Base-by-base conservation (phyloP, 2,113 vertebrate genomes). In the Pangasianodon gigas region DNA sequence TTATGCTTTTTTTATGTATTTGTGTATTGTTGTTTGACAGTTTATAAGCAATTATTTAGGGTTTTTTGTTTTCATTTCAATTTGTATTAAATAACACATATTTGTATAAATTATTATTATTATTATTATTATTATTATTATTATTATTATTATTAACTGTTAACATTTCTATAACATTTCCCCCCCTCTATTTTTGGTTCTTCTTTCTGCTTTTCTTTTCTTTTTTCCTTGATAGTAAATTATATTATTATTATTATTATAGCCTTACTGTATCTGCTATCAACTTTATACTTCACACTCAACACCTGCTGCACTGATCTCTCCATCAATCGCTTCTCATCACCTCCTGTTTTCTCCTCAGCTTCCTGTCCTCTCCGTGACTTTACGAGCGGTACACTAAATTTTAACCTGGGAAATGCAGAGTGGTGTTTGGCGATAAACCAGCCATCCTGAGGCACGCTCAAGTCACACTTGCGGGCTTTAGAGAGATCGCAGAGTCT, bases 361-460 rank as follows among this genome's bases (percentile, higher is more conserved):
- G 37, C 41, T 52, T 16, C 58, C 46, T 77, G 74, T 46, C 54
- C 89, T 90, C 32, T 84, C 48, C 24, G 87, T n/a, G 75, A 92
- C 71, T 10, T 37, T 62, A 86, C 54, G 83, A 77, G 88, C 62
- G 16, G n/a, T 26, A 46, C 13, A 4, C 52, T 4, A n/a, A 65
- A 91, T 87, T 37, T 83, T 86, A 32, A 11, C 81, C 69, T 9
- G 86, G 60, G 67, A 89, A 69, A 69, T 65, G 85, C 89, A 69
- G 19, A 85, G 90, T 54, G 90, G 91, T 93, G 91, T 87, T 83
- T 67, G 89, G 90, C 84, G 91, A 89, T 90, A 90, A 89, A 86
- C 84, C 89, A 89, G 77, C 87, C 67, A 90, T 92, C 93, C 92
- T 82, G 62, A 54, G 88, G 90, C 89, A 89, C 69, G 52, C 58